These are phyloP conservation scores for Allobates femoralis DNA, from an alignment of 2,797 vertebrate genomes.

Conservation along the genomic window DNA sequence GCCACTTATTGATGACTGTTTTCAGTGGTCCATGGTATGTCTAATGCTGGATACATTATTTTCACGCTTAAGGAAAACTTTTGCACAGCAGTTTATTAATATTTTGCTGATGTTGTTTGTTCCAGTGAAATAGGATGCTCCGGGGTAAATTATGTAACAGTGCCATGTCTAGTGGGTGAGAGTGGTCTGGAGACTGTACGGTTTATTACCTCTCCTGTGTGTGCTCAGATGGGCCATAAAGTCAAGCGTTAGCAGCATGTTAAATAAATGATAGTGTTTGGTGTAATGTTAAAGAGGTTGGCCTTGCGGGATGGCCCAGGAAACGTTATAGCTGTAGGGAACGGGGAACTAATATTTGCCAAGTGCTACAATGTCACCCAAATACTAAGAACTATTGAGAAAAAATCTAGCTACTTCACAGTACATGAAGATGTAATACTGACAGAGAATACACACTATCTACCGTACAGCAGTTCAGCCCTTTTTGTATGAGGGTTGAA, in stretches of 20 bases:
- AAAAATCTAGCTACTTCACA: not conserved
- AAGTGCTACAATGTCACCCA: not conserved
- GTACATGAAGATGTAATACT: no score
- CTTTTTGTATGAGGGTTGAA: no score
- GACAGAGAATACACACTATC: no score
- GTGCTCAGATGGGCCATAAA: constrained; percentile 11
- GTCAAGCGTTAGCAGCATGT: constrained; percentile 19
- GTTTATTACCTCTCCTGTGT: constrained; percentile 11
- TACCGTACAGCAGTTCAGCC: no score
- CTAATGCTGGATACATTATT: no score
- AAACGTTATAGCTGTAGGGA: constrained; percentile 7
- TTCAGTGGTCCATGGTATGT: no score
- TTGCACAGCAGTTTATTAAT: not conserved
- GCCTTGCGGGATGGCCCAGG: constrained; percentile 22
- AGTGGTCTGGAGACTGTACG: not conserved
- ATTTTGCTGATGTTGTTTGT: not conserved
- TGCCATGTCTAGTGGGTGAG: constrained; percentile 26
- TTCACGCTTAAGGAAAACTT: no score
- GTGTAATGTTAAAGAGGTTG: constrained; percentile 48
- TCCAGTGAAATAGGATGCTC: not conserved
- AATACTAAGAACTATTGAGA: not conserved
- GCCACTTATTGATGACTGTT: no score
- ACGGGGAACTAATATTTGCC: not conserved
- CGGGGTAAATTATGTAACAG: constrained; percentile 12
- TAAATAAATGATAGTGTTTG: constrained; percentile 50